phyloP scores from a whole-genome alignment of 2,113 vertebrate species.

The Theristicus caerulescens region DNA sequence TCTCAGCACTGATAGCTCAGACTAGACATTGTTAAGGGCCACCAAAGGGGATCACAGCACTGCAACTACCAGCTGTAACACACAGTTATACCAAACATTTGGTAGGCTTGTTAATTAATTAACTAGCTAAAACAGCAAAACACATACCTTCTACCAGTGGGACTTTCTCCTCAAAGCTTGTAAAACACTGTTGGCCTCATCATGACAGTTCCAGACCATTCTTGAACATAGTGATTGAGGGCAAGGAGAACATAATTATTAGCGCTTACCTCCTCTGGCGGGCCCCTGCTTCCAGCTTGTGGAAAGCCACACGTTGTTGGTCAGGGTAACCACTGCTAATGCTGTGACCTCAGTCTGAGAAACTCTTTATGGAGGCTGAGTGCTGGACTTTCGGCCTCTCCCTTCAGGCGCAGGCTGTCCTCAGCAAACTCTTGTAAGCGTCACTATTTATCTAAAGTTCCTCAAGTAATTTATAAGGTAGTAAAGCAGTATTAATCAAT shows the following conservation, averaged over 20 bases:
- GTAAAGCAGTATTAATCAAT: conserved; percentile 46
- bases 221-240: neutral
- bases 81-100: neutral
- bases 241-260: neutral
- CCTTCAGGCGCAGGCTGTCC: neutral
- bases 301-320: accelerated
- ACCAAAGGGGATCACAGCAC: neutral
- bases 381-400: conserved; percentile 22
- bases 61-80: neutral
- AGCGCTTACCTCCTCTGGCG: neutral
- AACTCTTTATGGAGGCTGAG: neutral
- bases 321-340: neutral
- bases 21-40: neutral
- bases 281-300: neutral
- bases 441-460: conserved; percentile 45
- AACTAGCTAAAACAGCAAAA: neutral
- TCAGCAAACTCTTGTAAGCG: conserved; percentile 5
- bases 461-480: conserved; percentile 13
- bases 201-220: neutral
- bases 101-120: neutral
- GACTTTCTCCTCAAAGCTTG: neutral
- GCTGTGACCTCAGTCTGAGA: neutral
- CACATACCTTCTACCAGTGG: neutral
- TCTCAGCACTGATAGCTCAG: neutral
- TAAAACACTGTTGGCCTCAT: neutral